Conservation (phyloP, 2,888 invertebrate genomes). For the Tetragnatha montana region DNA sequence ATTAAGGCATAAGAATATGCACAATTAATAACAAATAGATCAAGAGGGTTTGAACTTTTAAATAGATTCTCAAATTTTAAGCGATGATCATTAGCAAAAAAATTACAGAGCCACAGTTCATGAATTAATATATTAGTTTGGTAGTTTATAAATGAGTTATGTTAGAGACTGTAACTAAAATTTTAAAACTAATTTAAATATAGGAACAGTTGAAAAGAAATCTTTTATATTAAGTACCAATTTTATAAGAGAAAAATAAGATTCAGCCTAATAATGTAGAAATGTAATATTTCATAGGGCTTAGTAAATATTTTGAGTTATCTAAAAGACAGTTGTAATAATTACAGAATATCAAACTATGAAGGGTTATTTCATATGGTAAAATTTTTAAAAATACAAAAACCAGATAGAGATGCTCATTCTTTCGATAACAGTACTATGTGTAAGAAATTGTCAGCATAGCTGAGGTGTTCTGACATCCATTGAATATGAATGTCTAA, state of each 20-base stretch:
- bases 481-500: conserved; percentile 94
- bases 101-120: too few species aligned
- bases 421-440: conserved; percentile 76
- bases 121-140: too few species aligned
- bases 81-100: too few species aligned
- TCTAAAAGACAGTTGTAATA: neutral
- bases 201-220: too few species aligned
- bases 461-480: conserved; percentile 97
- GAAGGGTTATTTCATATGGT: neutral
- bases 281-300: neutral
- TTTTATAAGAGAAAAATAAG: neutral
- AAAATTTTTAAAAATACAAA: neutral
- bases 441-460: conserved; percentile 99
- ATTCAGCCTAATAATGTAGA: neutral
- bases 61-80: too few species aligned
- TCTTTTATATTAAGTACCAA: too few species aligned
- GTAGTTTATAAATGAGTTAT: too few species aligned
- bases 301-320: neutral
- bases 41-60: too few species aligned
- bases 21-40: too few species aligned
- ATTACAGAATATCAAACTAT: neutral
- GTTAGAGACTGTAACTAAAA: too few species aligned
- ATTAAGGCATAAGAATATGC: too few species aligned
- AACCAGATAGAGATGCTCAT: neutral
- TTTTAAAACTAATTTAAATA: too few species aligned